Base-by-base conservation (phyloP, 35 echinoderm and acorn worm species). In the Holothuria glaberrima region DNA sequence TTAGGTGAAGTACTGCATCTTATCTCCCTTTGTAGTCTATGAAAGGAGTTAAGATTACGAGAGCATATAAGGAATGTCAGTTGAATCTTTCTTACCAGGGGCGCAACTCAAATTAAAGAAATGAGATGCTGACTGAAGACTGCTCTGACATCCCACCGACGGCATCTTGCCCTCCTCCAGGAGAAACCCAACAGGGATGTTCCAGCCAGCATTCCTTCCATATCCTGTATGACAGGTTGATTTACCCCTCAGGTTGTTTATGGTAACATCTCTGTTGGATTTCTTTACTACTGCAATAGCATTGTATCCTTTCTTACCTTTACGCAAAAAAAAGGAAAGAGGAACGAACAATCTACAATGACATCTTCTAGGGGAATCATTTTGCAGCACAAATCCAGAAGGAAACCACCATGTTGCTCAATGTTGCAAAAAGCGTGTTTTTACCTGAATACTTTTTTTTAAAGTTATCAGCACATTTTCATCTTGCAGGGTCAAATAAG, bases 81-180 rank as follows among this genome's bases (percentile, higher is more conserved):
- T n/a, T n/a, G n/a, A n/a, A n/a, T n/a, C n/a, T n/a, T n/a, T n/a
- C 9, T 17, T 59, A 97, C 95, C 95, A 89, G 95, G 95, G 0
- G 75, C 95, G 81, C 95, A 97, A 38, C 95, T 97, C 26, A 67
- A 0, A 32, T 26, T 89, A 71, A 97, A 97, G 78, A 94, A 97
- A 7, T 19, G n/a, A 6, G 88, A 86, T 24, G 89, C 92, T 32
- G 95, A 80, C 12, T 20, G 31, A 18, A 89, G 68, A 27, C 82
- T 77, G 4, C 68, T 61, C 45, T 88, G 59, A 44, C 95, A 97
- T 52, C 70, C 86, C 0, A 52, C 26, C 3, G 81, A 56, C 9
- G 61, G 65, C 46, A 98, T 94, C 7, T 80, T 30, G 1, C 68
- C 81, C n/a, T 68, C 30, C 12, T 92, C 71, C 33, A 98, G 33